Evolutionary conservation across 2,797 vertebrate species (phyloP).

Genomic region (Prunella strophiata): DNA sequence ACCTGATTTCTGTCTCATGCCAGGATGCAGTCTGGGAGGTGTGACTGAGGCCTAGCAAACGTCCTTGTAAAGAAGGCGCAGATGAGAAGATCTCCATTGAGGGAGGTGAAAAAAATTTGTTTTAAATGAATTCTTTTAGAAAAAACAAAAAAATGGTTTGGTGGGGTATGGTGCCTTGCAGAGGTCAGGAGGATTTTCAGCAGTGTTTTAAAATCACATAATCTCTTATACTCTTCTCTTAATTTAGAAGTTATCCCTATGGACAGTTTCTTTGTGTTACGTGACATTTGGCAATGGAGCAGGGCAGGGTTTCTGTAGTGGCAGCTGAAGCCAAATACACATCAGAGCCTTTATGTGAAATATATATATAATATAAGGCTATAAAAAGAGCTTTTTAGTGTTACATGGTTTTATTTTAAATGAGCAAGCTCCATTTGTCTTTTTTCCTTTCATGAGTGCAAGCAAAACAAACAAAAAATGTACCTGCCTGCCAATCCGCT

Average conservation of each 20-base stretch:
- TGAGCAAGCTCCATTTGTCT: not conserved
- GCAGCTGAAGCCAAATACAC: not conserved
- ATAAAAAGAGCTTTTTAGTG: too few species aligned
- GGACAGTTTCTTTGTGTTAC: not conserved
- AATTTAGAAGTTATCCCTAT: not conserved
- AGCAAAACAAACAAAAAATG: not conserved
- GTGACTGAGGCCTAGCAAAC: not conserved
- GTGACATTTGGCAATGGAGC: not conserved
- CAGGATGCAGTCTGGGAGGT: not conserved
- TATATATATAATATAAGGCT: too few species aligned
- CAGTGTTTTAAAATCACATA: not conserved
- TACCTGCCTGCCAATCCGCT: not conserved
- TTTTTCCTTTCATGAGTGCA: not conserved
- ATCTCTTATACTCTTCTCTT: not conserved
- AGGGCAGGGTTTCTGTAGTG: not conserved
- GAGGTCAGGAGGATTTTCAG: not conserved
- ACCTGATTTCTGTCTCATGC: not conserved
- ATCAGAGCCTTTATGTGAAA: not conserved
- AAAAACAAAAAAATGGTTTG: not conserved
- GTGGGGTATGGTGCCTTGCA: too few species aligned
- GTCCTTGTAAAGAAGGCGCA: not conserved
- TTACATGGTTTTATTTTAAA: not conserved
- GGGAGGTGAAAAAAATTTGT: not conserved
- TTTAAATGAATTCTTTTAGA: not conserved
- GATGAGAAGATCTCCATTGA: accelerated